Conservation (phyloP, 2,888 invertebrate species). For the Anoplius nigerrimus region DNA sequence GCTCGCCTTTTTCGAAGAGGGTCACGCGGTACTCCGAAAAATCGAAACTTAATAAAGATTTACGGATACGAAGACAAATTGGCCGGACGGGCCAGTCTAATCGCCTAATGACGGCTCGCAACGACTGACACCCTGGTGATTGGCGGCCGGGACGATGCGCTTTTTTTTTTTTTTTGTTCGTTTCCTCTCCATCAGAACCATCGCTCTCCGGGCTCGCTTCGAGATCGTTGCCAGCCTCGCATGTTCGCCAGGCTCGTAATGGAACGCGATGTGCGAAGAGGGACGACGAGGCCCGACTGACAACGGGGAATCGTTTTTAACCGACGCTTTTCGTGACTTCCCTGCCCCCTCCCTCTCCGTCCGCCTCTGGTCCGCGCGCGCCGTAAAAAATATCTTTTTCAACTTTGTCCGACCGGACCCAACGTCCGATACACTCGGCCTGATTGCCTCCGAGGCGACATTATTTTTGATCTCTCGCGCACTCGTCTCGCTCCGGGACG, state of each 20-base stretch:
- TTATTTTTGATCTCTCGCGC: neutral
- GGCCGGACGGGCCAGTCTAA: conserved; percentile 61
- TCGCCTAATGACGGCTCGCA: conserved; percentile 65
- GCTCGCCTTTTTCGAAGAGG: neutral
- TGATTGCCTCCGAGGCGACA: no score
- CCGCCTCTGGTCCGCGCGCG: neutral
- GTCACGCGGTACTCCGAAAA: conserved; percentile 40
- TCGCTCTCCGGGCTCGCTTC: neutral
- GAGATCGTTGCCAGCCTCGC: conserved; percentile 19
- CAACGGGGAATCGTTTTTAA: neutral
- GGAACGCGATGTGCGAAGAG: conserved; percentile 14
- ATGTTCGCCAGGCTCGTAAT: conserved; percentile 9
- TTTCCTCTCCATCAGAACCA: neutral
- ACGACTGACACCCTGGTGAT: conserved; percentile 53
- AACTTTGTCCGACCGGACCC: neutral
- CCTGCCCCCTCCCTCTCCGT: conserved; percentile 1
- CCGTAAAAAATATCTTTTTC: neutral
- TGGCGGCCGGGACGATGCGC: conserved; percentile 50
- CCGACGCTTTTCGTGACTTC: conserved; percentile 8
- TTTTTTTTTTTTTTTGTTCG: conserved; percentile 29
- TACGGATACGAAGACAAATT: conserved; percentile 61
- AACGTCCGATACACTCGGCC: no score
- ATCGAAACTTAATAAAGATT: conserved; percentile 59
- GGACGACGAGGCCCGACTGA: neutral
- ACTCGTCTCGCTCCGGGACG: no score